Evolutionary conservation across 64 coral and sea anemone species (phyloP).

Genomic region (Orbicella faveolata): DNA sequence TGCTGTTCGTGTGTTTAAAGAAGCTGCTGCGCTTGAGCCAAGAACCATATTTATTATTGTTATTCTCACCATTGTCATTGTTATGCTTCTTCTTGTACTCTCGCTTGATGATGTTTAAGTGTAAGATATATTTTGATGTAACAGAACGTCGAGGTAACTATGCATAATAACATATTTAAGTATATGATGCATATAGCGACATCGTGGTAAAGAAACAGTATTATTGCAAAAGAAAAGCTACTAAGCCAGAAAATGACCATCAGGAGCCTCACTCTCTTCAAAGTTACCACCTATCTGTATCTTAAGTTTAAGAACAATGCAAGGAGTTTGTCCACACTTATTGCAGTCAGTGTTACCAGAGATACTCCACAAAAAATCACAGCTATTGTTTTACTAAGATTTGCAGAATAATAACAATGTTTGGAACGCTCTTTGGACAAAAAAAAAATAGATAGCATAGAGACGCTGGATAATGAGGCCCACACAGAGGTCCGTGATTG

Average conservation of each 20-base stretch:
- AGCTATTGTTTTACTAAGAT: background rate
- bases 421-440: background rate
- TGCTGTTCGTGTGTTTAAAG: no score
- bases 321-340: background rate
- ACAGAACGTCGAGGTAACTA: background rate
- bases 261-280: background rate
- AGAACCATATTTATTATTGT: no score
- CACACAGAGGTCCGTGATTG: background rate
- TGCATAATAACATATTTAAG: background rate
- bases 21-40: no score
- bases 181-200: background rate
- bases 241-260: background rate
- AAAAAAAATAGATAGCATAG: background rate
- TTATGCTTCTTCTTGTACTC: background rate
- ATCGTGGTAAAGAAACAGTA: background rate
- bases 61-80: background rate
- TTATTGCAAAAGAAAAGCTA: background rate
- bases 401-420: background rate
- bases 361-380: background rate
- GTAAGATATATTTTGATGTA: background rate
- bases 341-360: background rate
- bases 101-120: background rate
- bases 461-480: background rate
- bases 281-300: background rate
- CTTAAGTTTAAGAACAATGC: background rate